phyloP scores from a whole-genome alignment of 1,140 invertebrate genomes.

The Gonatopus flavifemur region DNA sequence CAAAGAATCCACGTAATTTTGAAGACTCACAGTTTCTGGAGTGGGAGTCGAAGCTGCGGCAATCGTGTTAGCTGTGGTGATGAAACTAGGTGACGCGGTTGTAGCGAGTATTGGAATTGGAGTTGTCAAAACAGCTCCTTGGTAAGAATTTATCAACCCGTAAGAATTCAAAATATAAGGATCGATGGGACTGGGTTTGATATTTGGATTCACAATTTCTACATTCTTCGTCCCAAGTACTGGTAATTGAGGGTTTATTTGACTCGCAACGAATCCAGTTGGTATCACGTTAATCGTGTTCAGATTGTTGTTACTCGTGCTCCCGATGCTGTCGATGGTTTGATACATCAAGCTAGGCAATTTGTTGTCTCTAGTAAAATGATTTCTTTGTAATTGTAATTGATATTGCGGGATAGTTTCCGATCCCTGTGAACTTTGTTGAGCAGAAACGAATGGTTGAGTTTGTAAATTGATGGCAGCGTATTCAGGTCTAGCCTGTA shows the following conservation, averaged over 20 bases:
- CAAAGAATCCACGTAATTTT: conserved; percentile 39
- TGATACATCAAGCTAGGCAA: conserved; percentile 20
- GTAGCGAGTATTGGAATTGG: conserved; percentile 49
- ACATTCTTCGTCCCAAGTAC: conserved; percentile 46
- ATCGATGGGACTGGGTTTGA: conserved; percentile 42
- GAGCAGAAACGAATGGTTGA: conserved; percentile 14
- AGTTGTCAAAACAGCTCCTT: conserved; percentile 44
- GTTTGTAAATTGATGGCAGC: conserved; percentile 9
- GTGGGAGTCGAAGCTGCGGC: conserved; percentile 15
- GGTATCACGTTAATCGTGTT: conserved; percentile 29
- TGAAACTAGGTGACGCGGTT: conserved; percentile 27
- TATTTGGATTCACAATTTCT: conserved; percentile 51
- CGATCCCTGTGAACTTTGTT: conserved; percentile 11
- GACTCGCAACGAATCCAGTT: conserved; percentile 15
- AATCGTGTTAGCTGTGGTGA: conserved; percentile 34
- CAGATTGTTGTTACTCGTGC: conserved; percentile 35
- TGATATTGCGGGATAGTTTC: conserved; percentile 26
- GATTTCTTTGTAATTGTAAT: conserved; percentile 35
- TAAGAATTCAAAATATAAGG: conserved; percentile 27
- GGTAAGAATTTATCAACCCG: conserved; percentile 39
- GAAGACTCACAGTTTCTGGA: conserved; percentile 25
- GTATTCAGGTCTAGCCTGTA: too few relatives aligned
- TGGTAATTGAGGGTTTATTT: conserved; percentile 48
- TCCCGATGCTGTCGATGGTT: conserved; percentile 32
- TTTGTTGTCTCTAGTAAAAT: conserved; percentile 18